Evolutionary conservation across 2,113 vertebrate genomes (phyloP).

Genomic region (Channa maculata): DNA sequence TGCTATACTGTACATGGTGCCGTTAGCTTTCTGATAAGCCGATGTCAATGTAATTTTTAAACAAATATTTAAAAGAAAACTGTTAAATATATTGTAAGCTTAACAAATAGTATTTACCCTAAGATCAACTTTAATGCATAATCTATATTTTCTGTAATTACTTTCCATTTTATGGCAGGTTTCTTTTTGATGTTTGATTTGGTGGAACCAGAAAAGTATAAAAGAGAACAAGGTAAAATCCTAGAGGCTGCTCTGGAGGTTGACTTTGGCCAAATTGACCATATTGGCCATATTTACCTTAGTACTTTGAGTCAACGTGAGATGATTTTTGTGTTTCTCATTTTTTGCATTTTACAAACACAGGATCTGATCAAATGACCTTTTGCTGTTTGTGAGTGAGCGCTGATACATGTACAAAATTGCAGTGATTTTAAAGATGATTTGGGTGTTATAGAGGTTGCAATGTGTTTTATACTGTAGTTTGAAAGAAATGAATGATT

Average conservation of each 20-base stretch:
- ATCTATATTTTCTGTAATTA: slow-evolving; percentile 37
- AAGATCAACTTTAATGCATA: slow-evolving; percentile 19
- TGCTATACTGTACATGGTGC: slow-evolving; percentile 28
- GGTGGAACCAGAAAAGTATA: slow-evolving; percentile 1
- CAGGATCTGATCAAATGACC: too few species aligned
- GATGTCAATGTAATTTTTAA: slow-evolving; percentile 11
- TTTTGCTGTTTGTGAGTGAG: slow-evolving; percentile 2
- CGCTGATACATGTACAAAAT: not conserved
- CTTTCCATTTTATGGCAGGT: slow-evolving; percentile 20
- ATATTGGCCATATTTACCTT: slow-evolving; percentile 45
- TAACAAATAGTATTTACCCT: slow-evolving; percentile 44
- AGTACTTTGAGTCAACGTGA: slow-evolving; percentile 42
- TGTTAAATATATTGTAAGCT: slow-evolving; percentile 25
- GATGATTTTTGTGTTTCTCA: slow-evolving; percentile 2
- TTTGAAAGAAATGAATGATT: slow-evolving; percentile 38
- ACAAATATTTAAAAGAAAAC: slow-evolving; percentile 61
- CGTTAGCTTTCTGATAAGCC: slow-evolving; percentile 26
- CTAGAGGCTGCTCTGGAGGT: slow-evolving; percentile 40
- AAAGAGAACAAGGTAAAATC: not conserved
- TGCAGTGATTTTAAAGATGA: slow-evolving; percentile 9
- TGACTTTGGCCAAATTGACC: slow-evolving; percentile 57
- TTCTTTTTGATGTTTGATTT: slow-evolving; percentile 18
- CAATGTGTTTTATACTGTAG: slow-evolving; percentile 31
- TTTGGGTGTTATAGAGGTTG: not conserved
- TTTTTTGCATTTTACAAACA: slow-evolving; percentile 19